phyloP scores from a whole-genome alignment of 2,797 vertebrate genomes.

The Lophius americanus region DNA sequence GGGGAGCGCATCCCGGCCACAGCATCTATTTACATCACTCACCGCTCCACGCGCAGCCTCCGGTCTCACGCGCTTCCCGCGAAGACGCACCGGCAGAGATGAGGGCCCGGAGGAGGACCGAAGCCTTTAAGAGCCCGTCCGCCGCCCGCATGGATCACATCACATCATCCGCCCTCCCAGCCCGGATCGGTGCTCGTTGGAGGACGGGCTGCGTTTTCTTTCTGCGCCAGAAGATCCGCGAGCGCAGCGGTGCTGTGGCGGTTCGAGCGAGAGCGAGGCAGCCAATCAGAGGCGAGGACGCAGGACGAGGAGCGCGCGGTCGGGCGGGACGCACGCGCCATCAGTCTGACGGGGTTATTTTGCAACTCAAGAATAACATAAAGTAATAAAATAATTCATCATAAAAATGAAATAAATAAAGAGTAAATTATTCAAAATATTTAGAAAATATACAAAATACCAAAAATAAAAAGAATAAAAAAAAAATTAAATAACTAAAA shows the following conservation, averaged over 20 bases:
- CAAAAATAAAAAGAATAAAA: too few relatives aligned
- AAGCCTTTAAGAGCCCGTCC: constrained; percentile 63
- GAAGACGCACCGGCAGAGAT: constrained; percentile 46
- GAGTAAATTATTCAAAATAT: too few relatives aligned
- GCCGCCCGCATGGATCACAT: constrained; percentile 73
- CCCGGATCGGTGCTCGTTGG: constrained; percentile 56
- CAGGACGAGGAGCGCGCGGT: constrained; percentile 50
- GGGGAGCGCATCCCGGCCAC: constrained; percentile 65
- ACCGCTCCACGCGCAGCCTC: constrained; percentile 63
- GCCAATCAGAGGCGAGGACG: constrained; percentile 76
- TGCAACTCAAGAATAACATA: constrained; percentile 30
- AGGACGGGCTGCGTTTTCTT: constrained; percentile 65
- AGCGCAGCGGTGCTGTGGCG: constrained; percentile 63
- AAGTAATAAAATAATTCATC: constrained; percentile 75
- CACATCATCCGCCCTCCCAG: constrained; percentile 64
- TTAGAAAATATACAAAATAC: too few relatives aligned
- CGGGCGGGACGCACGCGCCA: constrained; percentile 52
- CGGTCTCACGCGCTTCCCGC: constrained; percentile 50
- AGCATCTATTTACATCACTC: constrained; percentile 74
- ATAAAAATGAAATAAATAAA: constrained; percentile 36
- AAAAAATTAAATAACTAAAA: too few relatives aligned
- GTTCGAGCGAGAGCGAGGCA: too few relatives aligned
- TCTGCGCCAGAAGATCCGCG: constrained; percentile 73
- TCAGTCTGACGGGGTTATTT: constrained; percentile 58
- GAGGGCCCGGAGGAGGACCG: constrained; percentile 47